A percentile compares a stretch with the other conserved stretches of the same genome.
Evolutionary conservation across 2,888 invertebrate species (phyloP).

Genomic region (Microdon myrmicae): DNA sequence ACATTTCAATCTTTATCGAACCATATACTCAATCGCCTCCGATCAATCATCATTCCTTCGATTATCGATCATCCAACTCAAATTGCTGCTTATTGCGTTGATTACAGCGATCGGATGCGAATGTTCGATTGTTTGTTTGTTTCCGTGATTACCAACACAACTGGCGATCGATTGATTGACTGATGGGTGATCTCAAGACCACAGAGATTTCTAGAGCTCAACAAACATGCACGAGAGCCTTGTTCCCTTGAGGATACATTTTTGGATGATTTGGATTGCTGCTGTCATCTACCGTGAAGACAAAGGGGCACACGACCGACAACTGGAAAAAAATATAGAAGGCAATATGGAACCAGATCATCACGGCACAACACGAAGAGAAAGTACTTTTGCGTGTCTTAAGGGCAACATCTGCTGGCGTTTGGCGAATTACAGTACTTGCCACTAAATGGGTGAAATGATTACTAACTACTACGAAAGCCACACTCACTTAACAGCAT

Average conservation of each 20-base stretch:
- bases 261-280: conserved; percentile 18
- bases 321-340: background rate
- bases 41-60: conserved; percentile 43
- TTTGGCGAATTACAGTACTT: conserved; percentile 18
- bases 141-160: conserved; percentile 22
- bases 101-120: conserved; percentile 38
- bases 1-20: no score
- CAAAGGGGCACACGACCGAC: background rate
- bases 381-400: conserved; percentile 17
- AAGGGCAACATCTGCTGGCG: conserved; percentile 5
- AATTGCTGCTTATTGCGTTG: conserved; percentile 42
- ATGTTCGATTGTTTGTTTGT: conserved; percentile 40
- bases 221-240: conserved; percentile 15
- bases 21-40: no score
- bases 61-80: conserved; percentile 44
- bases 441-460: no score
- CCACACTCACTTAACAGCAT: no score
- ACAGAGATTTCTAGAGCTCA: conserved; percentile 19
- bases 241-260: conserved; percentile 22
- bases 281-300: conserved; percentile 24
- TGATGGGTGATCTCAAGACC: conserved; percentile 26
- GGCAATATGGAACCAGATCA: no score
- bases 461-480: no score
- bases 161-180: conserved; percentile 21
- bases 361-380: conserved; percentile 1